Base-by-base conservation (phyloP, 2,888 invertebrate genomes). In the Polydrusus cervinus region DNA sequence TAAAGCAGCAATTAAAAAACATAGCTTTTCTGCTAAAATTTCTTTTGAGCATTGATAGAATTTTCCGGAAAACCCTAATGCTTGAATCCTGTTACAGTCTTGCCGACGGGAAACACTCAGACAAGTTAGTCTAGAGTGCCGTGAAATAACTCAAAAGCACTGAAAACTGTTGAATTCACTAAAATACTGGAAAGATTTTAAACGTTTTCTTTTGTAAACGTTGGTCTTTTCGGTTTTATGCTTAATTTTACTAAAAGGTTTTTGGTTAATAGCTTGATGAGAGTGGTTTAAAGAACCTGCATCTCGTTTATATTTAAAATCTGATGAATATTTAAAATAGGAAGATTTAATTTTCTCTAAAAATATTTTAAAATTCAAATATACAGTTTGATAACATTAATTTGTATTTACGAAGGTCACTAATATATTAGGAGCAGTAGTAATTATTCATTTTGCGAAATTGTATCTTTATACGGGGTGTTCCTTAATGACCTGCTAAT, bases 201-300 rank as follows among this genome's bases (percentile, higher is more conserved):
- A 55, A 30, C n/a, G 30, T 30, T 30, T 30, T 55, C 30, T 18
- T 14, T 25, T 55, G 55, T n/a, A n/a, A 30, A 55, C 18, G 25
- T 55, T 55, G 20, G 55, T 6, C 55, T 30, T 55, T 55, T 18
- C 30, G 14, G 20, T 10, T 51, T 25, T 25, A 11, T 13, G 25
- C 1, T n/a, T n/a, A 55, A 55, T 30, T 55, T 30, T 55, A 11
- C 55, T 55, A 55, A 55, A 55, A 55, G 55, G 55, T 30, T 53
- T 55, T 55, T 55, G 10, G 55, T 55, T 55, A 55, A 30, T 30
- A 8, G 30, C 5, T 8, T 30, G 30, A 30, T n/a, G 25, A 20
- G 25, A 53, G 25, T 6, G 13, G 25, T 18, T 53, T 16, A 11
- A 30, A 51, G 10, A 11, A 20, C 2, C n/a, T 11, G 43, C 7